These are phyloP conservation scores for Spicauda simplicius DNA, from an alignment of 2,888 invertebrate genomes.

Conservation along the genomic window DNA sequence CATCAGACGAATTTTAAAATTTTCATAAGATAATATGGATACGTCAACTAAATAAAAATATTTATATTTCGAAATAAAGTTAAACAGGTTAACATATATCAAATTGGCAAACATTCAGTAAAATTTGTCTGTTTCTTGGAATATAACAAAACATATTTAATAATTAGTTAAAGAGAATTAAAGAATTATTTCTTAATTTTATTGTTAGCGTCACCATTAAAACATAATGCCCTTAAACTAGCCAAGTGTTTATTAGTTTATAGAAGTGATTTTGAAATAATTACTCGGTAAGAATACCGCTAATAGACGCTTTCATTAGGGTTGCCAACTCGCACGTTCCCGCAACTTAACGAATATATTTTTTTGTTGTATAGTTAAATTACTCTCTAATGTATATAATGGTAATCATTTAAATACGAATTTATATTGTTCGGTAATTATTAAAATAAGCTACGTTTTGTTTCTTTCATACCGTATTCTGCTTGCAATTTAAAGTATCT, in stretches of 20 bases:
- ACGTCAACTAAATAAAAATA: no score
- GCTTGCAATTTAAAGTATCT: no score
- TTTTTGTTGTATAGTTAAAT: no score
- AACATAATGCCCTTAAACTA: background rate
- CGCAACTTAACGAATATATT: no score
- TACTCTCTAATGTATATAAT: no score
- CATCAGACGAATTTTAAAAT: no score
- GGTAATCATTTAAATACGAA: no score
- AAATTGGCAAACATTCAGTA: background rate
- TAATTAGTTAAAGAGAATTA: background rate
- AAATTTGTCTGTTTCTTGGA: background rate
- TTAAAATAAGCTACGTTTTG: no score
- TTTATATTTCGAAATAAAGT: no score
- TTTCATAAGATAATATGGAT: no score
- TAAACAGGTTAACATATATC: background rate
- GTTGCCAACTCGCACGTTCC: background rate
- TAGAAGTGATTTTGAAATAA: conserved; percentile 27
- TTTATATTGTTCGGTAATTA: no score
- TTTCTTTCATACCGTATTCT: no score
- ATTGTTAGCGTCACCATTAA: conserved; percentile 6
- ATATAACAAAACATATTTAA: background rate
- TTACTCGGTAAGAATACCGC: conserved; percentile 25
- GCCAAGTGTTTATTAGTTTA: conserved; percentile 33
- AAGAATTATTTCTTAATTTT: background rate
- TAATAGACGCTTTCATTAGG: conserved; percentile 6